phyloP scores from a whole-genome alignment of 2,888 invertebrate genomes.

The Drosophila algonquin region DNA sequence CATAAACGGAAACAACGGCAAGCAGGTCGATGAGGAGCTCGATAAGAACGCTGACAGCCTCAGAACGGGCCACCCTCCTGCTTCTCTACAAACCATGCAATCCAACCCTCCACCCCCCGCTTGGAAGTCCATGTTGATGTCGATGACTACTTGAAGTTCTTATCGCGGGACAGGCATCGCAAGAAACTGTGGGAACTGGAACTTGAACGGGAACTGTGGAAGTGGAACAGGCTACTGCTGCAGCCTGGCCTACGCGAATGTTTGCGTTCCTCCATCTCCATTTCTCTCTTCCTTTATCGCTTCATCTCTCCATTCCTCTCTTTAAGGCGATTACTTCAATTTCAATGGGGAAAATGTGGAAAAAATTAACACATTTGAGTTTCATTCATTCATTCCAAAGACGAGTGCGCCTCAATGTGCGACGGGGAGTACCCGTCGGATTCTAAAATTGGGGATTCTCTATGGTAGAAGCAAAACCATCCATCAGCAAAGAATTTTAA shows the following conservation, averaged over 20 bases:
- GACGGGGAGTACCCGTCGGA: no score
- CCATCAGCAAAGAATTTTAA: no score
- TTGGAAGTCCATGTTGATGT: constrained; percentile 12
- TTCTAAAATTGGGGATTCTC: no score
- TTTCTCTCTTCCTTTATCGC: neutral
- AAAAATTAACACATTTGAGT: constrained; percentile 59
- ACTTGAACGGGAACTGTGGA: neutral
- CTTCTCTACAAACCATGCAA: neutral
- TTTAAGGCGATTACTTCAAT: constrained; percentile 69
- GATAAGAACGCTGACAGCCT: constrained; percentile 43
- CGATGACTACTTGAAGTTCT: constrained; percentile 31
- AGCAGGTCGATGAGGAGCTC: constrained; percentile 39
- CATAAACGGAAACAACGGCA: constrained; percentile 52
- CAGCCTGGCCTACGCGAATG: constrained; percentile 54
- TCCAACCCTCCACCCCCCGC: neutral
- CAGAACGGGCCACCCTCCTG: neutral
- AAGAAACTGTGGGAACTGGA: constrained; percentile 92
- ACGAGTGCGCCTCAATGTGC: constrained; percentile 51
- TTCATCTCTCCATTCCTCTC: neutral
- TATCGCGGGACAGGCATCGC: constrained; percentile 98
- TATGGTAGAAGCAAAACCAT: neutral
- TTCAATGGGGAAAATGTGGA: constrained; percentile 27
- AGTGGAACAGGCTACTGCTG: constrained; percentile 1
- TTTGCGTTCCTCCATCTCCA: constrained; percentile 43
- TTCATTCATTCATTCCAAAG: constrained; percentile 69